Conservation (phyloP, 1,140 invertebrate genomes). For the Bombus soroeensis region DNA sequence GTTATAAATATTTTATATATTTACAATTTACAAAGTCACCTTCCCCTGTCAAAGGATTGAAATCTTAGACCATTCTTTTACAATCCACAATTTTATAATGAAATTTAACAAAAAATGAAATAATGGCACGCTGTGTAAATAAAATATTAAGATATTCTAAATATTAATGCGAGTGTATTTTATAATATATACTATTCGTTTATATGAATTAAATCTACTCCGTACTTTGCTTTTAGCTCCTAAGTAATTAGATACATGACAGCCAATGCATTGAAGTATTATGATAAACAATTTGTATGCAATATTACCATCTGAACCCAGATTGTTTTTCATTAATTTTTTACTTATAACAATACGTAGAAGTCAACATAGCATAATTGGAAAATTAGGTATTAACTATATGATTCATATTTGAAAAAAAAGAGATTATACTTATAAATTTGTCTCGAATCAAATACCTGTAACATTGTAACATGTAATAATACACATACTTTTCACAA, state of each 20-base stretch:
- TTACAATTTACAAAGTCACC: constrained; percentile 28
- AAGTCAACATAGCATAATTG: constrained; percentile 10
- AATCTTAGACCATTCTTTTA: constrained; percentile 30
- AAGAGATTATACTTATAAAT: not conserved
- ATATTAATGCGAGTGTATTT: constrained; percentile 49
- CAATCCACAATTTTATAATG: constrained; percentile 37
- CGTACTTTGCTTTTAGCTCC: constrained; percentile 48
- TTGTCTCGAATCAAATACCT: constrained; percentile 1
- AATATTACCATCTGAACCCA: constrained; percentile 17
- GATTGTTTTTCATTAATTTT: constrained; percentile 24
- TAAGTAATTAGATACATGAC: constrained; percentile 35
- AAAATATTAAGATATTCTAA: constrained; percentile 44
- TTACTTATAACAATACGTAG: not conserved
- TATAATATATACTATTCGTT: constrained; percentile 40
- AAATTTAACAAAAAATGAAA: constrained; percentile 31
- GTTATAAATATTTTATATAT: constrained; percentile 53
- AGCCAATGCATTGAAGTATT: constrained; percentile 40
- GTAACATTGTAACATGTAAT: not conserved
- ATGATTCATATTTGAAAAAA: not conserved
- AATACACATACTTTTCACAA: constrained; percentile 22
- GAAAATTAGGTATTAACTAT: not conserved
- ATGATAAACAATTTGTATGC: constrained; percentile 11
- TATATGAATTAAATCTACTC: constrained; percentile 41
- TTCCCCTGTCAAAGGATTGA: constrained; percentile 10
- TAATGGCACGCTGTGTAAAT: constrained; percentile 34